Conservation (phyloP, 2,113 vertebrate genomes). For the Eonycteris spelaea region DNA sequence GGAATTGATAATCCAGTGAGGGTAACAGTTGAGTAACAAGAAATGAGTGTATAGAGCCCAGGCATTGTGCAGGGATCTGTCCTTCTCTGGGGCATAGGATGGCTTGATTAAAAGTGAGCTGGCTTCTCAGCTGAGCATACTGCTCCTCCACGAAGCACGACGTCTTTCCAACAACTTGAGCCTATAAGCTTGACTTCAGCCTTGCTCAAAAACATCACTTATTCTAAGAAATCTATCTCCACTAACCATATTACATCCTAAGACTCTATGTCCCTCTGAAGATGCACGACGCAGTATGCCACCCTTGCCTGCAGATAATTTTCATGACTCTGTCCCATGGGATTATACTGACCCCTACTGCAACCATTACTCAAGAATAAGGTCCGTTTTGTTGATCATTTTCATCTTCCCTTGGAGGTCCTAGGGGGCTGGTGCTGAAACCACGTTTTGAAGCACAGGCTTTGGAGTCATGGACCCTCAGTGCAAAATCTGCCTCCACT, state of each 20-base stretch:
- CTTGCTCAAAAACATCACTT: neutral
- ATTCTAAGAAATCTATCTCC: neutral
- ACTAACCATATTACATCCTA: neutral
- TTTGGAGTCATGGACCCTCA: neutral
- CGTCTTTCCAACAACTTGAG: neutral
- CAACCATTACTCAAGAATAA: neutral
- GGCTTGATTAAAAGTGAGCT: neutral
- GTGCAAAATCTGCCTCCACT: neutral
- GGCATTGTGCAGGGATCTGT: no score
- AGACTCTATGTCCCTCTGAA: neutral
- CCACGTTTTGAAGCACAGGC: neutral
- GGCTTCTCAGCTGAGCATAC: neutral
- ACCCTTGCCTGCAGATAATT: neutral
- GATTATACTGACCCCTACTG: neutral
- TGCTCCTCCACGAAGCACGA: neutral
- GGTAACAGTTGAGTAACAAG: neutral
- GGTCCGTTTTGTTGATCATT: no score
- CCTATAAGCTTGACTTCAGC: neutral
- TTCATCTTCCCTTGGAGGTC: neutral
- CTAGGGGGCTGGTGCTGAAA: no score
- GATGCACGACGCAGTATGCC: rapidly evolving
- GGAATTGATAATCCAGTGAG: neutral
- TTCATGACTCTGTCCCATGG: neutral
- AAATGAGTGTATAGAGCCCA: rapidly evolving
- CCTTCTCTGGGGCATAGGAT: neutral